Percentiles rank a stretch among this genome's conserved stretches.
phyloP scores from a whole-genome alignment of 1,140 invertebrate species.

The Elymnias hypermnestra region DNA sequence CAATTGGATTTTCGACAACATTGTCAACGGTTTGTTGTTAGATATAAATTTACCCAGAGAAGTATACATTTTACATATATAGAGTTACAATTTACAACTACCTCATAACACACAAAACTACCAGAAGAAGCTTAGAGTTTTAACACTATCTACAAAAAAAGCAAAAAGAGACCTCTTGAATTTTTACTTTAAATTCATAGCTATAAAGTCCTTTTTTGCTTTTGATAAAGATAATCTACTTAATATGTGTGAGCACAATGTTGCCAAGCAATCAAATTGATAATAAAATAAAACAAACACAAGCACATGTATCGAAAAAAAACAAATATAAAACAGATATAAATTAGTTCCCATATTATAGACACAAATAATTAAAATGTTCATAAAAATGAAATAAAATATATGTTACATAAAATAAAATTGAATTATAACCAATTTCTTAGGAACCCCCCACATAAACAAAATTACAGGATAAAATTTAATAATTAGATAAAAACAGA shows the following conservation, averaged over 20 bases:
- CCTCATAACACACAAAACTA: conserved; percentile 54
- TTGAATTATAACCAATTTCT: too few species aligned
- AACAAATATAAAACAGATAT: conserved; percentile 40
- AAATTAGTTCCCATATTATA: conserved; percentile 35
- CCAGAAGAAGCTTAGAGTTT: conserved; percentile 49
- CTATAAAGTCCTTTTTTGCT: conserved; percentile 47
- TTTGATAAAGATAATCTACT: conserved; percentile 38
- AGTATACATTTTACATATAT: conserved; percentile 34
- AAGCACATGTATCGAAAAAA: conserved; percentile 57
- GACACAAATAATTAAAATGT: conserved; percentile 20
- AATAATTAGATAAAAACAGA: neutral
- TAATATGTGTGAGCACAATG: conserved; percentile 69
- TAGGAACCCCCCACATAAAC: neutral
- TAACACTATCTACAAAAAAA: conserved; percentile 55
- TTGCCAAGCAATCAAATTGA: conserved; percentile 75
- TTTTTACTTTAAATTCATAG: conserved; percentile 21
- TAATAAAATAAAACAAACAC: conserved; percentile 71
- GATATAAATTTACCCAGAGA: conserved; percentile 7
- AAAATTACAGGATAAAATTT: neutral
- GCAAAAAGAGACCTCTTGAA: conserved; percentile 44
- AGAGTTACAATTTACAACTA: conserved; percentile 28
- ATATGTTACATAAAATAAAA: conserved; percentile 7
- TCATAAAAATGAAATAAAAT: conserved; percentile 13
- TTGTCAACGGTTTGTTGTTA: conserved; percentile 43
- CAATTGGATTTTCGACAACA: conserved; percentile 72